Percentiles rank a stretch among this genome's conserved stretches.
Conservation (phyloP, 2,888 invertebrate species). For the Apodemia hepburni region DNA sequence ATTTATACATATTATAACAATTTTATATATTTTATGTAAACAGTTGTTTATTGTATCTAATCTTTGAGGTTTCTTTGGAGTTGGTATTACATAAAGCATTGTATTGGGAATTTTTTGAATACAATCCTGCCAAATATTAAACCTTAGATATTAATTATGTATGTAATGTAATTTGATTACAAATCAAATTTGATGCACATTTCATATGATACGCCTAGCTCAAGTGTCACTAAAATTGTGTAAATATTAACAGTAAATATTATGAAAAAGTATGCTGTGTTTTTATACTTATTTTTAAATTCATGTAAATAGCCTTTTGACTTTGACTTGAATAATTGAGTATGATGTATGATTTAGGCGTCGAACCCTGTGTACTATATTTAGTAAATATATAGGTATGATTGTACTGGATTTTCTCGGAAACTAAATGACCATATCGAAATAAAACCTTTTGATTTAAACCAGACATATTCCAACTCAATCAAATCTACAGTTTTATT, state of each 20-base stretch:
- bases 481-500: too few species aligned
- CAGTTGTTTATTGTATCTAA: slow-evolving; percentile 40
- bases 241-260: slow-evolving; percentile 79
- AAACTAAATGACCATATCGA: too few species aligned
- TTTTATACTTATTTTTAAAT: too few species aligned
- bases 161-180: slow-evolving; percentile 65
- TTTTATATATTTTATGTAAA: slow-evolving; percentile 48
- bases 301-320: too few species aligned
- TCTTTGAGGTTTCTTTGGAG: slow-evolving; percentile 47
- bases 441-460: too few species aligned
- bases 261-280: slow-evolving; percentile 71
- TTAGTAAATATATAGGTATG: too few species aligned
- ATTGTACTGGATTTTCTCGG: too few species aligned
- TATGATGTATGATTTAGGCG: too few species aligned
- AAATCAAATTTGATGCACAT: slow-evolving; percentile 67
- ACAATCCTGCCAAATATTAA: slow-evolving; percentile 74
- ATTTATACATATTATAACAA: slow-evolving; percentile 48
- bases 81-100: slow-evolving; percentile 1
- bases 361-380: too few species aligned
- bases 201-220: slow-evolving; percentile 76
- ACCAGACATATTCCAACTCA: too few species aligned
- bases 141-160: slow-evolving; percentile 37
- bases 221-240: slow-evolving; percentile 77
- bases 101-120: slow-evolving; percentile 60
- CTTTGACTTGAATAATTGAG: too few species aligned